Evolutionary conservation across 2,888 invertebrate genomes (phyloP), one percentile per base, ranked within the genome.

Genomic region (Caenorhabditis becei): DNA sequence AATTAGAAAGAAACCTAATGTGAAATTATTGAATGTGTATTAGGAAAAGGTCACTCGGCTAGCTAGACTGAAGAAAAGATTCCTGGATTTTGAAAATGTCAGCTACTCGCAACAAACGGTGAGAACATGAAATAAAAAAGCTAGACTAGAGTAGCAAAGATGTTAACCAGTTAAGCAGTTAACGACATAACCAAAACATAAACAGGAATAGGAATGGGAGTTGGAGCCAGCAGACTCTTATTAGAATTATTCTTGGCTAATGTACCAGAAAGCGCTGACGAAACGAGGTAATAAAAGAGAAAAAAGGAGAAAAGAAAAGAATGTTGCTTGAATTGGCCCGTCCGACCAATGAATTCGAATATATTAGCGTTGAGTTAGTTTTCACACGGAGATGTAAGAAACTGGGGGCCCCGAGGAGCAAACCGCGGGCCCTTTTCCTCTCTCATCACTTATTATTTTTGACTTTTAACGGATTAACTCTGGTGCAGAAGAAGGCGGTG

Each of bases 211-310:
- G 14, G 41, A 41, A 14, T 41, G 7, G 63, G 58, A 63, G 63
- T 63, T 61, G 63, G 56, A 62, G 53, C 23, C n/a, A 20, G 16
- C 16, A 56, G 56, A 63, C 59, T 49, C 65, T 65, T 66, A 58
- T 65, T 51, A 26, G 61, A 66, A 75, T 75, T 75, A 75, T 75
- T 75, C 61, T 47, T 75, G 75, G 41, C 75, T 75, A 75, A 75
- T 75, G 75, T 66, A 75, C 59, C 75, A 75, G 66, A 75, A 75
- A 16, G 44, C 35, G 44, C 49, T 58, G 59, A 74, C 35, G 26
- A 49, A 53, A 26, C 18, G 3, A 23, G 24, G 53, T 26, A 53
- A 24, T 26, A 24, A 53, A 53, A 53, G 24, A 20, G 35, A 35
- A 41, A 8, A 49, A 28, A 8, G 18, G 26, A 54, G 18, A 28